phyloP scores from a whole-genome alignment of 2,797 vertebrate genomes.

The Oryzias sinensis region DNA sequence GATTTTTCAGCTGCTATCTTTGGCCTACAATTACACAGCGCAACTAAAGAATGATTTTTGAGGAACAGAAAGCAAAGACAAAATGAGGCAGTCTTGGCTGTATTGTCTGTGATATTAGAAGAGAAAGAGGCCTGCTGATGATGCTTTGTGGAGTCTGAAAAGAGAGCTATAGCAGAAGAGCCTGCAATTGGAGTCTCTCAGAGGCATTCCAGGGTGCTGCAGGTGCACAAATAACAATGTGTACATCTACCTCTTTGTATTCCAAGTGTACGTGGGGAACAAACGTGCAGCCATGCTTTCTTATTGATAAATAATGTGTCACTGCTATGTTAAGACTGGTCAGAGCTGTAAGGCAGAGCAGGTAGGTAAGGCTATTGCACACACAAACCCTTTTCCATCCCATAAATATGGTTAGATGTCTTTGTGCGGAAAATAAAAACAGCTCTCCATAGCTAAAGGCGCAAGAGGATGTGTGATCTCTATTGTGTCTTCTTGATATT shows the following conservation, averaged over 20 bases:
- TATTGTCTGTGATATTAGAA: slow-evolving; percentile 69
- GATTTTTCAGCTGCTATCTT: slow-evolving; percentile 55
- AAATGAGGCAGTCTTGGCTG: slow-evolving; percentile 54
- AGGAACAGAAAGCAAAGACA: slow-evolving; percentile 57
- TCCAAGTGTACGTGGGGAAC: slow-evolving; percentile 50
- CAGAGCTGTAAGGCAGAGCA: slow-evolving; percentile 39
- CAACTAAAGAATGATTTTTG: slow-evolving; percentile 58
- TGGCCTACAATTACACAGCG: slow-evolving; percentile 56
- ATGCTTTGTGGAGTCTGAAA: slow-evolving; percentile 55
- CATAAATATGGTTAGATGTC: slow-evolving; percentile 21
- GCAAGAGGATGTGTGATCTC: slow-evolving; percentile 19
- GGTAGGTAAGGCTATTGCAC: slow-evolving; percentile 26
- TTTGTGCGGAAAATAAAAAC: slow-evolving; percentile 8
- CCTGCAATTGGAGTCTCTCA: slow-evolving; percentile 58
- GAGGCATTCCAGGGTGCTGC: slow-evolving; percentile 69
- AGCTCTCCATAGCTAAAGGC: slow-evolving; percentile 9
- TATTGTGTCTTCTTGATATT: slow-evolving; percentile 34
- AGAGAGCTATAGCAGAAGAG: slow-evolving; percentile 38
- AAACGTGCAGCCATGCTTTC: slow-evolving; percentile 40
- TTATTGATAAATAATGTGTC: slow-evolving; percentile 59
- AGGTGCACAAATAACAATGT: slow-evolving; percentile 63
- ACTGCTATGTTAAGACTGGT: slow-evolving; percentile 30
- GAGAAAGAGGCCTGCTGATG: slow-evolving; percentile 69
- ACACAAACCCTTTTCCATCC: slow-evolving; percentile 18
- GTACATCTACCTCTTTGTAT: slow-evolving; percentile 61